A percentile compares a stretch with the other conserved stretches of the same genome.
Evolutionary conservation across 2,888 invertebrate species (phyloP).

Genomic region (Mythimna ferrago): DNA sequence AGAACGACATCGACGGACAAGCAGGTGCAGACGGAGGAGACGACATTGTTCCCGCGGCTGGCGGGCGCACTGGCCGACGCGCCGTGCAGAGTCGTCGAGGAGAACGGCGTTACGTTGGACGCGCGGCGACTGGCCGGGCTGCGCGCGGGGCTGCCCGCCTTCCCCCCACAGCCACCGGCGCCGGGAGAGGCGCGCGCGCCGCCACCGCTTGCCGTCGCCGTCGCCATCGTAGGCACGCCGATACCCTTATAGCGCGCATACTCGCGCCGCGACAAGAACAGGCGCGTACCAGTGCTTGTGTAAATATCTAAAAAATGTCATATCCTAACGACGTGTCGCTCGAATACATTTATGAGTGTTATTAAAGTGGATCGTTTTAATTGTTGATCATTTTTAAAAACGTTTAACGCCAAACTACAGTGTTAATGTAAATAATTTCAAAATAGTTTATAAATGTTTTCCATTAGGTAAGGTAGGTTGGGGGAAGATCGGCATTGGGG

Average conservation of each 20-base stretch:
- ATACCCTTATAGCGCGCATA: constrained; percentile 69
- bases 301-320: constrained; percentile 42
- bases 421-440: constrained; percentile 24
- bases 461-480: background rate
- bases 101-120: constrained; percentile 68
- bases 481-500: no score
- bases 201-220: constrained; percentile 66
- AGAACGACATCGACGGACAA: constrained; percentile 77
- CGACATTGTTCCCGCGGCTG: constrained; percentile 61
- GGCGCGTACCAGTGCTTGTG: constrained; percentile 71
- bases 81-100: constrained; percentile 29
- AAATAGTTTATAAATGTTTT: background rate
- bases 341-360: background rate
- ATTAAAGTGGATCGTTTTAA: constrained; percentile 11
- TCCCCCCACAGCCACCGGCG: constrained; percentile 28
- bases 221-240: constrained; percentile 67
- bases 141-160: constrained; percentile 64
- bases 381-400: constrained; percentile 19
- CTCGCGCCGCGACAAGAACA: constrained; percentile 35
- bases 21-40: constrained; percentile 84
- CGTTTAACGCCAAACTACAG: constrained; percentile 10
- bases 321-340: background rate
- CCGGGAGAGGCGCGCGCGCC: constrained; percentile 37
- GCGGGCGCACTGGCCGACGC: background rate
- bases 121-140: constrained; percentile 67